Conservation (phyloP, 2,113 vertebrate genomes). For the Dendropsophus ebraccatus region DNA sequence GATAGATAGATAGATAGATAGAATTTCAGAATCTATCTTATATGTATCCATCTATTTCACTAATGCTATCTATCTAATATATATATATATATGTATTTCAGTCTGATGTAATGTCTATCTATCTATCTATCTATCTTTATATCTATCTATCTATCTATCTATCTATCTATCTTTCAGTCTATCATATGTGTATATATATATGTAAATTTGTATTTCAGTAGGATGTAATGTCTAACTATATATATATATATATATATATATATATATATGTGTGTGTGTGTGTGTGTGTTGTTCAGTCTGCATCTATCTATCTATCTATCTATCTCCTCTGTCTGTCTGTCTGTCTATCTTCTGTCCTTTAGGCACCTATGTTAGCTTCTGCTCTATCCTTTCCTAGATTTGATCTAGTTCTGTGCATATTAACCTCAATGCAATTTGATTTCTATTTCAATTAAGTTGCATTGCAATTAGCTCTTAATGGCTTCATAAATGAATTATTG, state of each 20-base stretch:
- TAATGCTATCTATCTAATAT: neutral
- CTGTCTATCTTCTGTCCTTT: neutral
- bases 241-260: no score
- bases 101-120: neutral
- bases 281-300: neutral
- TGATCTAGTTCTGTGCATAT: neutral
- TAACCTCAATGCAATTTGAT: neutral
- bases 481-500: neutral
- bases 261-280: no score
- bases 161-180: neutral
- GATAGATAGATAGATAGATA: neutral
- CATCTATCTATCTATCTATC: conserved; percentile 14
- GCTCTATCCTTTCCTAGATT: neutral
- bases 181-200: neutral
- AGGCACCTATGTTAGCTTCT: no score
- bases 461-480: neutral
- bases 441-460: neutral
- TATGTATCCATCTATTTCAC: neutral
- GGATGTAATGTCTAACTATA: no score
- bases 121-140: neutral
- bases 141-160: neutral
- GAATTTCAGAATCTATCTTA: neutral
- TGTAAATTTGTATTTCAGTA: no score
- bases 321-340: neutral
- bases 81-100: no score